phyloP scores from a whole-genome alignment of 2,113 vertebrate species.

The Azemiops feae region DNA sequence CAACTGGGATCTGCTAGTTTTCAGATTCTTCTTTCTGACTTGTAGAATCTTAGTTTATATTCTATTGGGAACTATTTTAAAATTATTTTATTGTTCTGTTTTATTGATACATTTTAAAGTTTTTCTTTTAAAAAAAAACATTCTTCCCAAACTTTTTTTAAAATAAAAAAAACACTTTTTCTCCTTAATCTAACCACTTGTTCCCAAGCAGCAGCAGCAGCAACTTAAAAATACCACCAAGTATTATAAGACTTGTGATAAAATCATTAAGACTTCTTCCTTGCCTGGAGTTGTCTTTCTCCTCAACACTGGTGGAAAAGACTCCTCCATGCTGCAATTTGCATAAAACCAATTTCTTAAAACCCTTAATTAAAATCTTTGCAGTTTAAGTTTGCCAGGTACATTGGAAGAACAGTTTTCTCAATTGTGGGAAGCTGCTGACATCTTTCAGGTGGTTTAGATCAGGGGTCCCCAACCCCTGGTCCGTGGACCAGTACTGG shows the following conservation, averaged over 20 bases:
- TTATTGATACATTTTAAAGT: neutral
- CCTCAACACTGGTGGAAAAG: neutral
- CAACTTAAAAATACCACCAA: slow-evolving; percentile 6
- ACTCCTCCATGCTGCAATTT: neutral
- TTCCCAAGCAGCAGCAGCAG: neutral
- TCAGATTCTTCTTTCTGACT: neutral
- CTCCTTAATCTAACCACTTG: neutral
- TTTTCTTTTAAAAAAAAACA: too few species aligned
- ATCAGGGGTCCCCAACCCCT: too few species aligned
- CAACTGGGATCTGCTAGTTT: neutral
- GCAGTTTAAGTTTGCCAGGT: slow-evolving; percentile 19
- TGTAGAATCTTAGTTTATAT: neutral
- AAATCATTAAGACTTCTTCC: slow-evolving; percentile 14
- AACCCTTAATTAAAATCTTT: slow-evolving; percentile 34
- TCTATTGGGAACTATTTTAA: neutral
- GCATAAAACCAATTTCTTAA: slow-evolving; percentile 39
- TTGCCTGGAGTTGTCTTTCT: neutral
- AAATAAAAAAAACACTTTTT: neutral
- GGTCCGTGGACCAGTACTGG: too few species aligned
- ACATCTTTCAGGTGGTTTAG: neutral
- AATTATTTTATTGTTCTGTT: neutral
- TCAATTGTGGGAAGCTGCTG: neutral
- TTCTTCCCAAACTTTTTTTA: neutral
- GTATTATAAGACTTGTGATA: slow-evolving; percentile 15
- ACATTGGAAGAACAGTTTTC: neutral